These are phyloP conservation scores for Eurytoma adleriae DNA, from an alignment of 2,888 invertebrate genomes.

Conservation along the genomic window DNA sequence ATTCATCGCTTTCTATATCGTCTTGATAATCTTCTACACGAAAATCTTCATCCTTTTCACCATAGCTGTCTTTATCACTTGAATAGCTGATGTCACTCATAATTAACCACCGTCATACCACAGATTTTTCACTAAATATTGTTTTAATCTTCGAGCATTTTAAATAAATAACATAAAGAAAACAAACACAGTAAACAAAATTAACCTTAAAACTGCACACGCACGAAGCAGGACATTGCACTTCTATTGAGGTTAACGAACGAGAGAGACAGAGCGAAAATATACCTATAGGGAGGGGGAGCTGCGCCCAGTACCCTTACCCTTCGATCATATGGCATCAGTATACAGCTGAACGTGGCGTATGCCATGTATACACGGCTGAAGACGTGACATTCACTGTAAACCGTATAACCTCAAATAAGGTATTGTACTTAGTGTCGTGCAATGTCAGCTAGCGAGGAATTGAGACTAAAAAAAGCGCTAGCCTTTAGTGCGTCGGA, in stretches of 20 bases:
- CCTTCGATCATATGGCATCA: not conserved
- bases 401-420: too few species aligned
- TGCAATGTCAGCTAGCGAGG: constrained; percentile 36
- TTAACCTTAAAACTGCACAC: not conserved
- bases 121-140: not conserved
- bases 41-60: constrained; percentile 65
- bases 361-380: too few species aligned
- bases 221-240: not conserved
- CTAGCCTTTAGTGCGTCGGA: not conserved
- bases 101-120: constrained; percentile 4
- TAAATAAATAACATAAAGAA: not conserved
- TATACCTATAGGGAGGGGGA: not conserved
- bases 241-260: constrained; percentile 38
- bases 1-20: constrained; percentile 69
- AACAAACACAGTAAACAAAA: too few species aligned
- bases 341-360: not conserved
- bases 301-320: not conserved
- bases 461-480: not conserved
- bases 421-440: too few species aligned
- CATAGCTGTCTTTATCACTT: constrained; percentile 61
- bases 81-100: constrained; percentile 58
- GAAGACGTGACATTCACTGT: too few species aligned
- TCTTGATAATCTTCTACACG: constrained; percentile 65
- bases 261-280: not conserved
- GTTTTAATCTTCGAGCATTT: not conserved